Conservation (phyloP, 2,113 vertebrate genomes). For the Rhinichthys klamathensis region DNA sequence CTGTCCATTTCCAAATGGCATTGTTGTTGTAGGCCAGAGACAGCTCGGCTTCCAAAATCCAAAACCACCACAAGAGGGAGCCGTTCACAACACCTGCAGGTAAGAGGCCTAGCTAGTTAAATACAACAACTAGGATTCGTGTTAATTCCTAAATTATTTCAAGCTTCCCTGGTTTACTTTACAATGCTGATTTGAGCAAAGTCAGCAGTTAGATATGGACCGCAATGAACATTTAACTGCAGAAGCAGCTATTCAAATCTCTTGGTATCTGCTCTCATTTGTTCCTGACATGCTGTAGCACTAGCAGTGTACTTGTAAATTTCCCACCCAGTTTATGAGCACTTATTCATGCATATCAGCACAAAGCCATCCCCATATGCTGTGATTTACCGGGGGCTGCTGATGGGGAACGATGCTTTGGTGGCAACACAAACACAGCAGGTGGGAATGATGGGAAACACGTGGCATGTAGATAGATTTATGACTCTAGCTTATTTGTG, state of each 20-base stretch:
- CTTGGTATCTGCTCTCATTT: constrained; percentile 5
- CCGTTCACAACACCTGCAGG: neutral
- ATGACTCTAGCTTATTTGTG: neutral
- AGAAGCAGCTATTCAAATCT: neutral
- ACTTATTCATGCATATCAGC: constrained; percentile 33
- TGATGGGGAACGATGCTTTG: neutral
- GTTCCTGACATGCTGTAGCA: constrained; percentile 17
- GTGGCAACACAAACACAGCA: neutral
- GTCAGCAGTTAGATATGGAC: neutral
- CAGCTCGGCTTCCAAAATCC: neutral
- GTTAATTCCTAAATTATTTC: neutral
- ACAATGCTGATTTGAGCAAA: neutral
- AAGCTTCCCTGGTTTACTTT: neutral
- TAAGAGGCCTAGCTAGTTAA: neutral
- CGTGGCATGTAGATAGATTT: constrained; percentile 13
- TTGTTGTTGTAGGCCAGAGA: neutral
- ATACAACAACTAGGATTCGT: neutral
- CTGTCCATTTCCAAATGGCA: neutral
- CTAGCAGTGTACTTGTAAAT: constrained; percentile 37
- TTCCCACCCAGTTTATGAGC: constrained; percentile 21
- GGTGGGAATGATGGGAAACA: constrained; percentile 32
- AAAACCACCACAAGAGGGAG: constrained; percentile 17
- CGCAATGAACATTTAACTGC: neutral
- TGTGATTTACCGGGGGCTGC: constrained; percentile 39
- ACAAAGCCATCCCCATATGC: constrained; percentile 46